A percentile compares a stretch with the other conserved stretches of the same genome.
These are phyloP conservation scores for Etheostoma spectabile DNA, from an alignment of 2,113 vertebrate genomes.

Conservation along the genomic window DNA sequence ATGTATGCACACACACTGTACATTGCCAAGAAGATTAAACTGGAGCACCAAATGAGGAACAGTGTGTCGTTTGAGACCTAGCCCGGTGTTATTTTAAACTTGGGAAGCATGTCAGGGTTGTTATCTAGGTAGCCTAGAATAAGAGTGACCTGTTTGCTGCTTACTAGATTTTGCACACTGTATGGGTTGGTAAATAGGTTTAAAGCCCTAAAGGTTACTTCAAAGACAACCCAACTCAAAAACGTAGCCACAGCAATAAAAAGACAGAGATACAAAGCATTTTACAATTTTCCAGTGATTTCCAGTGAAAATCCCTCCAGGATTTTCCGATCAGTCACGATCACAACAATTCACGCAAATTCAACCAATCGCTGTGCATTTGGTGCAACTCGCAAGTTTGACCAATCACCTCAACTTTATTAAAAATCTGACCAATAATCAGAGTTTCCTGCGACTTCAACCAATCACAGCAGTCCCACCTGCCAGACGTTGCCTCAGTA, in stretches of 20 bases:
- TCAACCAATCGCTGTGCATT: too few species aligned
- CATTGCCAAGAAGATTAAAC: constrained; percentile 56
- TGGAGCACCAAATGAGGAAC: constrained; percentile 76
- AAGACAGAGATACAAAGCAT: background rate
- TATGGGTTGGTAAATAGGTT: constrained; percentile 21
- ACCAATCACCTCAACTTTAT: too few species aligned
- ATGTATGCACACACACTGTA: background rate
- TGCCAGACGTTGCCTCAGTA: too few species aligned
- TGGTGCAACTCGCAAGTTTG: too few species aligned
- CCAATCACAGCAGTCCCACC: too few species aligned
- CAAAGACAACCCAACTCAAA: constrained; percentile 24
- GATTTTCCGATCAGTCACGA: too few species aligned
- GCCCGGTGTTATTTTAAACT: constrained; percentile 78
- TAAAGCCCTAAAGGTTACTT: constrained; percentile 16
- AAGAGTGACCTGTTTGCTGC: constrained; percentile 45
- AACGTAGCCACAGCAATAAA: background rate
- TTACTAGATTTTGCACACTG: background rate
- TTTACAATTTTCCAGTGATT: background rate
- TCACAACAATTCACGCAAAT: too few species aligned
- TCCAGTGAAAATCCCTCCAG: too few species aligned
- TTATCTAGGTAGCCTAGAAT: constrained; percentile 77
- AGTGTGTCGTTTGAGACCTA: constrained; percentile 79
- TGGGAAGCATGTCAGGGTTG: constrained; percentile 77
- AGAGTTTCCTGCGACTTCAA: too few species aligned
- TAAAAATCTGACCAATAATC: too few species aligned